Percentiles rank a stretch among this genome's conserved stretches.
phyloP scores from a whole-genome alignment of 2,113 vertebrate genomes.

The Hylia prasina region DNA sequence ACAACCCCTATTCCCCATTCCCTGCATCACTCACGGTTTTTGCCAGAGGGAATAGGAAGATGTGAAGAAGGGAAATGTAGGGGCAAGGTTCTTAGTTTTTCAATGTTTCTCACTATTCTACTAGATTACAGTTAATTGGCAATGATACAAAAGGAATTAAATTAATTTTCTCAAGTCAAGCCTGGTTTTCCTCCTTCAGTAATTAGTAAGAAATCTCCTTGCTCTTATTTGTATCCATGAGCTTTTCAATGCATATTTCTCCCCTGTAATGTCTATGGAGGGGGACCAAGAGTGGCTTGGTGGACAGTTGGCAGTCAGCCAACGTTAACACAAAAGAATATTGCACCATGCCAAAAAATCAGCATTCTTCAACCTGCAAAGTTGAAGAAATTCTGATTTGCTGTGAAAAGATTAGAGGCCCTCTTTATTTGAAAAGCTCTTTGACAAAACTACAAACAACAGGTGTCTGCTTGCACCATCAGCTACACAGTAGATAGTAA shows the following conservation, averaged over 20 bases:
- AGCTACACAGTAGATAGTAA: neutral
- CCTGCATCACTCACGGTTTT: accelerated
- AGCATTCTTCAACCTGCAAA: neutral
- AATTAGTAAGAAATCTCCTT: neutral
- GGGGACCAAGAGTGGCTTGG: neutral
- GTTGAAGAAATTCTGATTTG: neutral
- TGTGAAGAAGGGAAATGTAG: neutral
- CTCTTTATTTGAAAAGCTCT: neutral
- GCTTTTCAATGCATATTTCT: neutral
- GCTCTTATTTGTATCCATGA: neutral
- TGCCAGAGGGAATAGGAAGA: neutral
- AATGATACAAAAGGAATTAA: neutral
- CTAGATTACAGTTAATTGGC: neutral
- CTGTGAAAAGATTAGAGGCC: neutral
- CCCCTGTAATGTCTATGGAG: neutral
- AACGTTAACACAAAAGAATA: neutral
- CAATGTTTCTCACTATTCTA: neutral
- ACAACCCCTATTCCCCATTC: accelerated
- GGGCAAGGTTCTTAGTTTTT: neutral
- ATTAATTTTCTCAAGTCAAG: neutral
- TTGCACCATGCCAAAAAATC: neutral
- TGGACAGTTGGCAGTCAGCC: neutral
- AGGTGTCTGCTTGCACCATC: neutral
- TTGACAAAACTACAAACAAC: neutral
- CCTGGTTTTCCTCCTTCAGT: neutral